Percentiles rank a stretch among this genome's conserved stretches.
Evolutionary conservation across 2,797 vertebrate species (phyloP).

Genomic region (Acanthurus tractus): DNA sequence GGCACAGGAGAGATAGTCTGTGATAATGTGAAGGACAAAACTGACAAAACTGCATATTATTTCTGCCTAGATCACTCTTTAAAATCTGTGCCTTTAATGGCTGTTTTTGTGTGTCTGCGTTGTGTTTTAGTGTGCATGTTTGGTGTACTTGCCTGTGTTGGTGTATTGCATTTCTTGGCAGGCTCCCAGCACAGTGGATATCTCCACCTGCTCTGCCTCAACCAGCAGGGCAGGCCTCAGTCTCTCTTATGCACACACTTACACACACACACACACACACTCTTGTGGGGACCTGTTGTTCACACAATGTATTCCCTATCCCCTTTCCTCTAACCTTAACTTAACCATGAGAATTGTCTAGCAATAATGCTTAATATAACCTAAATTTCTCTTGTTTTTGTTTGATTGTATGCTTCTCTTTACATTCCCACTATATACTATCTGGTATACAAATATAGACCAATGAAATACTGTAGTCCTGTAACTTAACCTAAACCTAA

Average conservation of each 20-base stretch:
- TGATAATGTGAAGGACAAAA: slow-evolving; percentile 81
- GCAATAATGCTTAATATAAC: no score
- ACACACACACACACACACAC: slow-evolving; percentile 19
- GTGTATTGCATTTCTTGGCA: slow-evolving; percentile 61
- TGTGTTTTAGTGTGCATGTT: slow-evolving; percentile 20
- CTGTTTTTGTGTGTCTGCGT: slow-evolving; percentile 31
- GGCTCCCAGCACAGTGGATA: slow-evolving; percentile 55
- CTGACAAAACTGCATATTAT: slow-evolving; percentile 59
- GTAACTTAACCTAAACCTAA: no score
- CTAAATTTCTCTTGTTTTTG: no score
- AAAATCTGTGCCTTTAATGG: slow-evolving; percentile 47
- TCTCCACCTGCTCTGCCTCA: slow-evolving; percentile 73
- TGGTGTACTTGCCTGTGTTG: slow-evolving; percentile 29
- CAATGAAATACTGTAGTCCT: no score
- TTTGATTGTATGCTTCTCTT: no score
- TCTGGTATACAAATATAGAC: no score
- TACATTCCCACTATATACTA: no score
- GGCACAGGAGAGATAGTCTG: slow-evolving; percentile 73
- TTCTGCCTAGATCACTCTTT: slow-evolving; percentile 58
- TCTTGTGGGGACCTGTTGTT: no score
- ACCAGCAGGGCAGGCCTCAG: slow-evolving; percentile 55
- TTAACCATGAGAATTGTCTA: no score
- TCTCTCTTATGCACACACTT: slow-evolving; percentile 22
- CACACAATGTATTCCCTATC: no score
- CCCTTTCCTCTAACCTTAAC: no score